phyloP scores from a whole-genome alignment of 2,113 vertebrate species.

The Hippocampus mohnikei region DNA sequence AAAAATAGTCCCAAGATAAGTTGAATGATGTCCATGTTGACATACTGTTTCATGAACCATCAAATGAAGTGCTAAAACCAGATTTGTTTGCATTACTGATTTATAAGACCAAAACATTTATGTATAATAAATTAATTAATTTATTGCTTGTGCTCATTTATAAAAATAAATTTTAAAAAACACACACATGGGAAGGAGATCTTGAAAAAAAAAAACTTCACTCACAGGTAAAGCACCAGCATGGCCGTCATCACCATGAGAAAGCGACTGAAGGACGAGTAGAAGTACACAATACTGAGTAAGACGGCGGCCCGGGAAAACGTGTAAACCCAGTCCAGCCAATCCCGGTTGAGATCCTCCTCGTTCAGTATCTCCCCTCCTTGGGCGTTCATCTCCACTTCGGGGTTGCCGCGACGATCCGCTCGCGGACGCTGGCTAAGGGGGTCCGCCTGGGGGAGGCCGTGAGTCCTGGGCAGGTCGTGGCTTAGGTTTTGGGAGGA shows the following conservation, averaged over 20 bases:
- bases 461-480: slow-evolving; percentile 45
- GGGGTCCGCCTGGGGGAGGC: slow-evolving; percentile 29
- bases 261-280: slow-evolving; percentile 95
- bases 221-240: slow-evolving; percentile 96
- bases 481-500: slow-evolving; percentile 74
- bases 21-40: no score
- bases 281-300: slow-evolving; percentile 95
- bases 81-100: no score
- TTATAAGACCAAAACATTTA: no score
- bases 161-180: no score
- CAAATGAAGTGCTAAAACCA: no score
- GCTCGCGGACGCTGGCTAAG: slow-evolving; percentile 74
- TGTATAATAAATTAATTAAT: no score
- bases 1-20: no score
- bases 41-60: no score
- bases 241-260: slow-evolving; percentile 96
- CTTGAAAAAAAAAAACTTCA: slow-evolving; percentile 17
- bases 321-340: slow-evolving; percentile 96
- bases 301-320: slow-evolving; percentile 86
- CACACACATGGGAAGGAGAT: no score
- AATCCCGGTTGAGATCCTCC: slow-evolving; percentile 92
- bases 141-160: no score
- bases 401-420: slow-evolving; percentile 77
- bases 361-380: slow-evolving; percentile 84
- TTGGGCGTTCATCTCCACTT: slow-evolving; percentile 80